Base-by-base conservation (phyloP, 1,140 invertebrate species). In the Drosophila pectinifera region DNA sequence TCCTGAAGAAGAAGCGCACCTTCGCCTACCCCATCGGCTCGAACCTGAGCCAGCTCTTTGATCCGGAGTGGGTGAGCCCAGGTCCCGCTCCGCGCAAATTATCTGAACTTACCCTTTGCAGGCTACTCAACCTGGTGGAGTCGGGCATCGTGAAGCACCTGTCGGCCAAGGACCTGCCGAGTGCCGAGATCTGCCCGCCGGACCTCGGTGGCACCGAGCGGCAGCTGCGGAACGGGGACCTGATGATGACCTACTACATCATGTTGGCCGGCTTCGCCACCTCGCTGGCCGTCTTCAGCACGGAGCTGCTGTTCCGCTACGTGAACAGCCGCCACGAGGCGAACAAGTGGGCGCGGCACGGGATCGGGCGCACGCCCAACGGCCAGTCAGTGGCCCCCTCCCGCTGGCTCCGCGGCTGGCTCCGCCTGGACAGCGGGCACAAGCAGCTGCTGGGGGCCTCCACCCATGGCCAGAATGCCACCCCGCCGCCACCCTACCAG, bases 141-240 rank as follows among this genome's bases (percentile, higher is more conserved):
- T 93, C 95, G 0, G 96, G 96, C 20, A 95, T 97, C 41, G 93
- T 97, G 0, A 94, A 95, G 59, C 95, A 95, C 65, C 92, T 95
- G 59, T 93, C 95, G 46, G 91, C 89, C 3, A 91, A 93, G 57
- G 93, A 95, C 68, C 76, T 96, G 72, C 96, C 96, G 0, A 94
- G 94, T 59, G 95, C 95, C 0, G 94, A 95, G 68, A 95, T 97
- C 45, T 97, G 97, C 80, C 96, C 96, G 0, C 92, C 96, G 24
- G 94, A 97, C 92, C 92, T 97, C 36, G 95, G 95, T 49, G 96
- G 95, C n/a, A 96, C 95, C 39, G 96, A 97, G 75, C 93, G 96
- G 3, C 95, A 95, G 83, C 92, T 97, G 10, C 91, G 95, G 46
- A 96, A 97, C 78, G 93, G 93, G 2, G 94, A 95, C 73, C 59